Percentiles rank a stretch among this genome's conserved stretches.
These are phyloP conservation scores for Drosophila monieri DNA, from an alignment of 2,888 invertebrate species.

Conservation along the genomic window DNA sequence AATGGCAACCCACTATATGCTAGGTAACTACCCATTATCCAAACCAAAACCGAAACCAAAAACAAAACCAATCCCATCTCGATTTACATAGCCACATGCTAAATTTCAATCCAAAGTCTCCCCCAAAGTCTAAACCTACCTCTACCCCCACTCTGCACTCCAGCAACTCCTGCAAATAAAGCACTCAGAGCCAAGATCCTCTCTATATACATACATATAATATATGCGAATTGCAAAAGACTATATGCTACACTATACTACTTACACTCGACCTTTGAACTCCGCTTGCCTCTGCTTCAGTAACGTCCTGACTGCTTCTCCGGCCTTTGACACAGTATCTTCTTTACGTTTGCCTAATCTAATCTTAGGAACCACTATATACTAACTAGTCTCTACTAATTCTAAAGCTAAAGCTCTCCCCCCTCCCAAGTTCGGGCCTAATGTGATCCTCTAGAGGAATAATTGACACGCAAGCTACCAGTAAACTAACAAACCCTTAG, in stretches of 20 bases:
- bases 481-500: no score
- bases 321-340: not conserved
- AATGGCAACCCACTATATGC: slow-evolving; percentile 92
- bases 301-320: not conserved
- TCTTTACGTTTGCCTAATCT: not conserved
- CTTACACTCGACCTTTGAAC: not conserved
- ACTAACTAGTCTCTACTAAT: no score
- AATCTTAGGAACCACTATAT: no score
- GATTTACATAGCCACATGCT: not conserved
- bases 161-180: not conserved
- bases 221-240: no score
- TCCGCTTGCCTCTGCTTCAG: slow-evolving; percentile 1
- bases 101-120: not conserved
- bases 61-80: slow-evolving; percentile 1
- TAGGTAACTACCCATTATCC: slow-evolving; percentile 87
- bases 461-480: no score
- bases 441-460: no score
- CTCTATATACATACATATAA: not conserved
- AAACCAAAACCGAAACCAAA: slow-evolving; percentile 5
- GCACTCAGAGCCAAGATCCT: not conserved
- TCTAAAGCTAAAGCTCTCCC: no score
- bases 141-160: not conserved
- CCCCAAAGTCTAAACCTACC: not conserved
- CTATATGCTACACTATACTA: not conserved
- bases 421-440: no score